Base-by-base conservation (phyloP, 2,888 invertebrate species). In the Mythimna vitellina region DNA sequence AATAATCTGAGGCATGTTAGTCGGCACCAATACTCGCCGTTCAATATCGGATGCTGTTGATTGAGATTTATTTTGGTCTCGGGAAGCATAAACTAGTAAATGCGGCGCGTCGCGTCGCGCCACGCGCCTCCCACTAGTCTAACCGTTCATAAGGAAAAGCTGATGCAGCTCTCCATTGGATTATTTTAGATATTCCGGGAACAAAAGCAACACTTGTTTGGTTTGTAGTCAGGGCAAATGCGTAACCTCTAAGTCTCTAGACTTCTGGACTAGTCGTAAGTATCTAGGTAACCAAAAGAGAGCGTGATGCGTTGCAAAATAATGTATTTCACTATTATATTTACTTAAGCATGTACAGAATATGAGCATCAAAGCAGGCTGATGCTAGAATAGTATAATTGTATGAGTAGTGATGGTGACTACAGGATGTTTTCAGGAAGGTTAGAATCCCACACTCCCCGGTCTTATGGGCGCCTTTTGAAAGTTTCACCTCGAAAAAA, bases 61-160 rank as follows among this genome's bases (percentile, higher is more conserved):
- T 95, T 94, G 93, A 92, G 89, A 91, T 92, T 90, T 95, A 95
- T 96, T 96, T 96, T 88, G 91, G 94, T 93, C 95, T 91, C 93
- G 93, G 93, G 91, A 94, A 94, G 92, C 90, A 91, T 93, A 93
- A 93, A 93, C 92, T 90, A 87, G 88, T 86, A 83, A 89, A 90
- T 89, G 89, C 78, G 71, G 71, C 29, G 69, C 82, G 76, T 77
- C 68, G 17, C 81, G 79, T 69, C 80, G 62, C 82, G 76, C 78
- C 68, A 80, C 76, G 81, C 86, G 69, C 88, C 89, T 88, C 91
- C 90, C 87, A 89, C 90, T 81, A 78, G 81, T 78, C 77, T 75
- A 73, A 82, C 81, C 83, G 88, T 91, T 89, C 92, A 91, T 92
- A 92, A 94, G 93, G 92, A 93, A 93, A 92, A 89, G 84, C 81